Conservation (phyloP, 2,888 invertebrate genomes). For the Phasia obesa region DNA sequence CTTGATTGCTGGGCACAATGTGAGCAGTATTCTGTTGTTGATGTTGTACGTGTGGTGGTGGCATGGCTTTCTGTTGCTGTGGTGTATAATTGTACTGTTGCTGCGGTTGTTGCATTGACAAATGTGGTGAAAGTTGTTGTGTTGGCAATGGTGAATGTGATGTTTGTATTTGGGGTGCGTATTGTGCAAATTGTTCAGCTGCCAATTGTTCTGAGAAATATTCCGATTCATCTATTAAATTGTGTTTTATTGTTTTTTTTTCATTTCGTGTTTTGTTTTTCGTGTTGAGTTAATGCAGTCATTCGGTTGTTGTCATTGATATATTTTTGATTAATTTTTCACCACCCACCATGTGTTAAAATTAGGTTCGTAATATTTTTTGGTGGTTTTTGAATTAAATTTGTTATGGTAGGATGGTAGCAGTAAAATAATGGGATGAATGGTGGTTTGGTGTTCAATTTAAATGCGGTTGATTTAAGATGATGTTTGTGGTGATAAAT, state of each 20-base stretch:
- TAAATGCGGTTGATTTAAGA: constrained; percentile 1
- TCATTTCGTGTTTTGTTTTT: constrained; percentile 29
- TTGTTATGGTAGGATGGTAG: constrained; percentile 10
- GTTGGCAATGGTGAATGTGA: constrained; percentile 73
- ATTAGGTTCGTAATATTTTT: background rate
- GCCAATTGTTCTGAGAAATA: constrained; percentile 83
- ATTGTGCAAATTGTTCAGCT: constrained; percentile 83
- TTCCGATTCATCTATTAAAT: constrained; percentile 81
- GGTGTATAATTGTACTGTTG: constrained; percentile 73
- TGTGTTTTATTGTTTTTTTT: constrained; percentile 48
- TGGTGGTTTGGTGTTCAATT: constrained; percentile 25
- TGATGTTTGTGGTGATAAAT: constrained; percentile 28
- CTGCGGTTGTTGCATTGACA: constrained; percentile 65
- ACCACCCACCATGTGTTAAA: constrained; percentile 28
- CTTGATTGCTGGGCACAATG: constrained; percentile 80
- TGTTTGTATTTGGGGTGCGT: constrained; percentile 78
- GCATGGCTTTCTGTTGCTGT: constrained; percentile 79
- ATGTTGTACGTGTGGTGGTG: constrained; percentile 80
- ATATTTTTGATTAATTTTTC: constrained; percentile 20
- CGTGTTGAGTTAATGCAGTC: constrained; percentile 14
- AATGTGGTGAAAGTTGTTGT: constrained; percentile 73
- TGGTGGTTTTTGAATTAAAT: constrained; percentile 29
- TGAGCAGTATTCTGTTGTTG: constrained; percentile 82
- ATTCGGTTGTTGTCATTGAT: constrained; percentile 61
- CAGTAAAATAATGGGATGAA: constrained; percentile 18